Evolutionary conservation across 2,113 vertebrate species (phyloP).

Genomic region (Brachyhypopomus occidentalis): DNA sequence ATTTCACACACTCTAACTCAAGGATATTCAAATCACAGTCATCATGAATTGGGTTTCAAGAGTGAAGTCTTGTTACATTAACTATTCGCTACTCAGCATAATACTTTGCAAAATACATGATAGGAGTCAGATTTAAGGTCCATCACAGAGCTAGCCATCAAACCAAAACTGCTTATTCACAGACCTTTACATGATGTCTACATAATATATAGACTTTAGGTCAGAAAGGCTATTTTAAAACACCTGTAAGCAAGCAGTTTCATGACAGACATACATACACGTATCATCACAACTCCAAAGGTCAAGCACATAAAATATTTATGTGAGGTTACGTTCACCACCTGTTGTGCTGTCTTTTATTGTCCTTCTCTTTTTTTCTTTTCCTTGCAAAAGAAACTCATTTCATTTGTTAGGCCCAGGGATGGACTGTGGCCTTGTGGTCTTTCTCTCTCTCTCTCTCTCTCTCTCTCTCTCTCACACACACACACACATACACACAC

Average conservation of each 20-base stretch:
- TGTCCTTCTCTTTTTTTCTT: too few relatives aligned
- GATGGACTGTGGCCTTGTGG: too few relatives aligned
- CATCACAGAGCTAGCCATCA: not conserved
- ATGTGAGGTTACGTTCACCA: conserved; percentile 68
- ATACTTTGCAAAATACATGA: too few relatives aligned
- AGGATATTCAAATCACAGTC: too few relatives aligned
- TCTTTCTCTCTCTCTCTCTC: too few relatives aligned
- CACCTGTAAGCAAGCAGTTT: conserved; percentile 63
- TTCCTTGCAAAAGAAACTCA: conserved; percentile 55
- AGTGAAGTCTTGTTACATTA: too few relatives aligned
- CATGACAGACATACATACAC: conserved; percentile 57
- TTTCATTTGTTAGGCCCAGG: conserved; percentile 51
- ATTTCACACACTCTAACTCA: not conserved
- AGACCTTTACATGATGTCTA: not conserved
- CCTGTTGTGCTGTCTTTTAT: conserved; percentile 58
- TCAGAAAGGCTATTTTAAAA: conserved; percentile 48
- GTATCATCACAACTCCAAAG: conserved; percentile 63
- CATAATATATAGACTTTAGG: conserved; percentile 10
- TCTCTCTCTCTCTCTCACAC: too few relatives aligned
- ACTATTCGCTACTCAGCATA: too few relatives aligned
- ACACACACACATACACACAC: too few relatives aligned
- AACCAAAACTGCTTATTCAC: not conserved
- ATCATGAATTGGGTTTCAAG: too few relatives aligned
- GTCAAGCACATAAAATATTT: conserved; percentile 73
- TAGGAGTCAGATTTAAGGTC: too few relatives aligned